phyloP scores from a whole-genome alignment of 2,797 vertebrate genomes.

The Notamacropus eugenii region DNA sequence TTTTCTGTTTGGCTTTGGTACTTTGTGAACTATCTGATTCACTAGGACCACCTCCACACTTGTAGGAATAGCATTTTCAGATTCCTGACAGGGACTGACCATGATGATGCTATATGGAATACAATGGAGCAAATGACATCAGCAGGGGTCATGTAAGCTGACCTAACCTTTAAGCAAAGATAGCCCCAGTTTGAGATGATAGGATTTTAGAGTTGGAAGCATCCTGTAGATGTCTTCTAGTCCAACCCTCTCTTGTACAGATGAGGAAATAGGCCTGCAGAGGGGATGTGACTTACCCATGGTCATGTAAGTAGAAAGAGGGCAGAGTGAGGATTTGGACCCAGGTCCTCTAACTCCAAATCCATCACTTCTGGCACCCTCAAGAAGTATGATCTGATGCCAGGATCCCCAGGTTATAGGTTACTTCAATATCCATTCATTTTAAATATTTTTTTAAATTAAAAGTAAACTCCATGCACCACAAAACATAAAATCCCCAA shows the following conservation, averaged over 20 bases:
- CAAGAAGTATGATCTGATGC: not conserved
- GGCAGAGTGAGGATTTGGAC: not conserved
- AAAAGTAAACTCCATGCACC: slow-evolving; percentile 62
- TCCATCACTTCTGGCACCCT: not conserved
- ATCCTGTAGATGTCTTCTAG: not conserved
- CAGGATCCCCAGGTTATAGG: slow-evolving; percentile 63
- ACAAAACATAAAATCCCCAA: slow-evolving; percentile 69
- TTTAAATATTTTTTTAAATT: slow-evolving; percentile 56
- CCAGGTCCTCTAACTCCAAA: not conserved
- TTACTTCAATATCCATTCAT: slow-evolving; percentile 55
- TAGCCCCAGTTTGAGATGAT: not conserved
- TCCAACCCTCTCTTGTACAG: not conserved
- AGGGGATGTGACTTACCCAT: not conserved
- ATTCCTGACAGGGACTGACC: not conserved
- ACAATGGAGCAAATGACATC: not conserved
- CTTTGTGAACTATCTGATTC: not conserved
- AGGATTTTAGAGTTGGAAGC: not conserved
- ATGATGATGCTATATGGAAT: not conserved
- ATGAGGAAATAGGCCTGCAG: not conserved
- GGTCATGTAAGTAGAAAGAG: not conserved
- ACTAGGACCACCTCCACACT: not conserved
- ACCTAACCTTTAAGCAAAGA: not conserved
- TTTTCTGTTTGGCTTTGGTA: not conserved
- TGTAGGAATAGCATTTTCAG: not conserved
- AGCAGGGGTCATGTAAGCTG: not conserved